These are phyloP conservation scores for Galerucella calmariensis DNA, from an alignment of 2,888 invertebrate species.

Conservation along the genomic window DNA sequence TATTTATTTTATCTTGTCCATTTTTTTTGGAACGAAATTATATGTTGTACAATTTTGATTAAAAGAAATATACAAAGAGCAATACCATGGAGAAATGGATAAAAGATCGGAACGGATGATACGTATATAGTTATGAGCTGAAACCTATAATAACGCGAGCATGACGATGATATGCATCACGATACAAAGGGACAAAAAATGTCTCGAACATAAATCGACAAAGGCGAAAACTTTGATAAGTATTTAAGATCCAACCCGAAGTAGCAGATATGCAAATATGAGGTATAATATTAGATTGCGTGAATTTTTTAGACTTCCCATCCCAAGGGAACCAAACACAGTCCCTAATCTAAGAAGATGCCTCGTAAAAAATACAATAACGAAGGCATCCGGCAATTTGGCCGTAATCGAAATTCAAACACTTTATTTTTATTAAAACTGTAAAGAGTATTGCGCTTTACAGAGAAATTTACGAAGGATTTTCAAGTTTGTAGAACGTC, in stretches of 20 bases:
- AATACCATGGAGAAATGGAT: conserved; percentile 17
- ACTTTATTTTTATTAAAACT: conserved; percentile 41
- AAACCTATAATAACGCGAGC: conserved; percentile 35
- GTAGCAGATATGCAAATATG: conserved; percentile 61
- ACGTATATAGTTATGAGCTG: conserved; percentile 40
- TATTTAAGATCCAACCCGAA: conserved; percentile 59
- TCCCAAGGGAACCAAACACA: conserved; percentile 49
- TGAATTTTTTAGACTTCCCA: conserved; percentile 52
- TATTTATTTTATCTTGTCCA: conserved; percentile 13
- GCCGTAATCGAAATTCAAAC: conserved; percentile 41
- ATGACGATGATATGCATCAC: conserved; percentile 36
- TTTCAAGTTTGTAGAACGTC: conserved; percentile 14
- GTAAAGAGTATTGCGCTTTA: conserved; percentile 27
- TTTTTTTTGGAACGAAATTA: conserved; percentile 21
- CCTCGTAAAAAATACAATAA: conserved; percentile 62
- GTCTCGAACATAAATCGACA: conserved; percentile 31
- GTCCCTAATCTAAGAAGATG: conserved; percentile 56
- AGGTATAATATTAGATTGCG: conserved; percentile 61
- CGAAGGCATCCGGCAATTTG: conserved; percentile 41
- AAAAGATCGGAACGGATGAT: conserved; percentile 40
- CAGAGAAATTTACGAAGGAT: conserved; percentile 20
- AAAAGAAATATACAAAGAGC: conserved; percentile 29
- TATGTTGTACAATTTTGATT: conserved; percentile 30
- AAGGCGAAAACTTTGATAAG: conserved; percentile 55
- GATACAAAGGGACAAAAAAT: conserved; percentile 48